phyloP scores from a whole-genome alignment of 1,140 invertebrate species.

The Ectropis grisescens region DNA sequence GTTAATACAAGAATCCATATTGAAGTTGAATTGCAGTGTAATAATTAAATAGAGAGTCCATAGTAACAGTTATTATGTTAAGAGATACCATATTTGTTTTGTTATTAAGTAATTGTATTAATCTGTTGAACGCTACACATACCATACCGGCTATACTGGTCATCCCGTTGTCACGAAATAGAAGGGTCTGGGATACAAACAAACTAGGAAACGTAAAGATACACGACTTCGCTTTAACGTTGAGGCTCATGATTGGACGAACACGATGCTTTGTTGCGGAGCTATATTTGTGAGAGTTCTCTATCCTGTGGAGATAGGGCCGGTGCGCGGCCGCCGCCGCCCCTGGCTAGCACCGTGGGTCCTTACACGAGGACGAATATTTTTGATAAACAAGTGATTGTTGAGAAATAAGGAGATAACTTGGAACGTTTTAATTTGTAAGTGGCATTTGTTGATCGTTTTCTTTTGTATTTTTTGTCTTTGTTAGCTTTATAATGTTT shows the following conservation, averaged over 20 bases:
- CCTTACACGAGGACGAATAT: too few species aligned
- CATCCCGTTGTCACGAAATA: not conserved
- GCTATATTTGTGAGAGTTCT: constrained; percentile 29
- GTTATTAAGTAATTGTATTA: constrained; percentile 60
- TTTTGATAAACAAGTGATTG: constrained; percentile 54
- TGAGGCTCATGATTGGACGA: constrained; percentile 42
- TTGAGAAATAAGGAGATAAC: constrained; percentile 48
- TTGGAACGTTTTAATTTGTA: constrained; percentile 60
- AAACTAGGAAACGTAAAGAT: constrained; percentile 28
- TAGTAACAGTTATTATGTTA: too few species aligned
- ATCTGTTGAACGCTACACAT: constrained; percentile 46
- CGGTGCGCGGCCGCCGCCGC: constrained; percentile 4
- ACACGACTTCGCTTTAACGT: constrained; percentile 40
- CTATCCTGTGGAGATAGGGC: too few species aligned
- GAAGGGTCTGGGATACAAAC: constrained; percentile 41
- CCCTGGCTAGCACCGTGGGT: too few species aligned
- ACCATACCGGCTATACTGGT: constrained; percentile 28
- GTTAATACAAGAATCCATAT: constrained; percentile 54
- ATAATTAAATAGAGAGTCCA: too few species aligned
- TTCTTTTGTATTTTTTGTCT: constrained; percentile 59
- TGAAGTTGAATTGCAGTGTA: too few species aligned
- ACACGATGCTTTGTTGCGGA: constrained; percentile 38
- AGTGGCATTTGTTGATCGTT: constrained; percentile 65
- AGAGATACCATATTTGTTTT: constrained; percentile 49
- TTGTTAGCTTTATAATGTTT: constrained; percentile 65